Base-by-base conservation (phyloP, 2,888 invertebrate species). In the Hemistola chrysoprasaria region DNA sequence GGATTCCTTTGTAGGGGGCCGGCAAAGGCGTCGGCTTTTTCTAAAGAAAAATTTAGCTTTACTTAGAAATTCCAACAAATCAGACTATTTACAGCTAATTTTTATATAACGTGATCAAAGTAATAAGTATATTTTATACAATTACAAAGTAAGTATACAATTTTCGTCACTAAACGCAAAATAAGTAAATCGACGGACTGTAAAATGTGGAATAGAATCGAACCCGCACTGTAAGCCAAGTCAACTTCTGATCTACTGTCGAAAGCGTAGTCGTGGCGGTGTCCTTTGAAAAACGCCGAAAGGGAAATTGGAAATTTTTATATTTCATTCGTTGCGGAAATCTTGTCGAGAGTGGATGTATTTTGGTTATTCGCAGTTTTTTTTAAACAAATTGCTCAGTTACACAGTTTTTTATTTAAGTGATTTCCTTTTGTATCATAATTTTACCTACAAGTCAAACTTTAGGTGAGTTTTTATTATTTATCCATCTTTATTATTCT, bases 231-330 rank as follows among this genome's bases (percentile, higher is more conserved):
- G 8, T 7, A 24, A 23, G 33, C 9, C 6, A 26, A 34, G 53
- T 44, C 48, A 59, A 40, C 28, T 8, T 32, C 22, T 53, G 38
- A 50, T 50, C 50, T 40, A 39, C 21, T 6, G 23, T 0, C 16
- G 21, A 8, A 9, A n/a, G n/a, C 7, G 22, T 10, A 21, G 24
- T 10, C 6, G 23, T 40, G 40, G 40, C 41, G 47, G 43, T 43
- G 26, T 34, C 45, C 38, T 51, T 51, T 51, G 41, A 35, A 1
- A 11, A 37, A 41, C 22, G 37, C 40, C 51, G 45, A 38, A 44
- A 50, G 30, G 27, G 10, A 20, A 25, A 30, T 22, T 5, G 26
- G 22, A 26, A 6, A 7, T 28, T 22, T 44, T 47, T 40, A 20
- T 27, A 21, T 25, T 21, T 40, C 45, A 51, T 45, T 51, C 42